phyloP scores from a whole-genome alignment of 2,797 vertebrate genomes.

The Cirrhinus mrigala region DNA sequence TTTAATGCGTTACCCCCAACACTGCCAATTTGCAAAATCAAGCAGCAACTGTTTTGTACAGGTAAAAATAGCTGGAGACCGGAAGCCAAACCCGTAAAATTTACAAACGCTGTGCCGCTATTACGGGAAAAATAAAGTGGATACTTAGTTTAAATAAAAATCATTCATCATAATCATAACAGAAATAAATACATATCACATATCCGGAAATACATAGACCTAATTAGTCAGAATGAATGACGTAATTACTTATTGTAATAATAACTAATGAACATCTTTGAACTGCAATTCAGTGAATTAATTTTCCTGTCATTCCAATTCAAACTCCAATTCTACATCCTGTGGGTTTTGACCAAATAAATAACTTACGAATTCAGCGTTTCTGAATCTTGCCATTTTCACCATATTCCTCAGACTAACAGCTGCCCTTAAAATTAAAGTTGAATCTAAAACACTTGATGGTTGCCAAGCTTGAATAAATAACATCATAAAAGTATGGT shows the following conservation, averaged over 20 bases:
- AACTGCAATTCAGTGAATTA: neutral
- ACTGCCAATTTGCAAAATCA: too few relatives aligned
- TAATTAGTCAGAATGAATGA: neutral
- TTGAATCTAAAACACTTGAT: slow-evolving; percentile 56
- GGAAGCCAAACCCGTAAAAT: too few relatives aligned
- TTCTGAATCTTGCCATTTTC: neutral
- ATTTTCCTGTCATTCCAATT: neutral
- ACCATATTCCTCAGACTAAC: slow-evolving; percentile 40
- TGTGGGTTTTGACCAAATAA: neutral
- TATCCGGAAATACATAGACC: neutral
- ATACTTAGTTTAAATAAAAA: neutral
- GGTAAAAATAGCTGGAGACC: too few relatives aligned
- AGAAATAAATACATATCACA: slow-evolving; percentile 22
- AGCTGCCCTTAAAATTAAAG: slow-evolving; percentile 41
- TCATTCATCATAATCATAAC: too few relatives aligned
- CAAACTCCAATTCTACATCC: slow-evolving; percentile 8
- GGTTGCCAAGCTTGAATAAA: slow-evolving; percentile 49
- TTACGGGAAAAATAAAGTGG: too few relatives aligned
- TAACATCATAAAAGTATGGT: slow-evolving; percentile 20
- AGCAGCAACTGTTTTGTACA: too few relatives aligned
- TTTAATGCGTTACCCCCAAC: too few relatives aligned
- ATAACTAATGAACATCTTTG: neutral
- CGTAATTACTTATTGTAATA: neutral
- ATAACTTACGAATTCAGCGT: neutral
- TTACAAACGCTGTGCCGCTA: too few relatives aligned